Evolutionary conservation across 2,888 invertebrate genomes (phyloP).

Genomic region (Leuctra nigra): DNA sequence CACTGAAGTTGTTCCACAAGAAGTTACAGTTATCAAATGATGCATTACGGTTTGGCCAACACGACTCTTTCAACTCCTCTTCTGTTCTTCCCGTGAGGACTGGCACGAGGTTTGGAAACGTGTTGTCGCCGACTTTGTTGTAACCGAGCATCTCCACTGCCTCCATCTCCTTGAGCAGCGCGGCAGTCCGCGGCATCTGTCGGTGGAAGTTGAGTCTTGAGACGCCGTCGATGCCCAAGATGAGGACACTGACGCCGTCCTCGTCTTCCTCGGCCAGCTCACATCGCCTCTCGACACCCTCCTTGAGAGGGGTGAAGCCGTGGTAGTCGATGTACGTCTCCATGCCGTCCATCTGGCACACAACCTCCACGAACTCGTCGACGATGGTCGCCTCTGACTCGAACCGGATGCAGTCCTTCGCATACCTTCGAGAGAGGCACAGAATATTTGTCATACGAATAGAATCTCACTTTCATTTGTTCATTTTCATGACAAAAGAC

Average conservation of each 20-base stretch:
- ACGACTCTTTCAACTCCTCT: conserved; percentile 54
- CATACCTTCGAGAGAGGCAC: too few species aligned
- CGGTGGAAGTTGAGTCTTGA: conserved; percentile 80
- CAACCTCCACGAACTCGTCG: conserved; percentile 62
- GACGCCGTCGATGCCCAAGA: conserved; percentile 79
- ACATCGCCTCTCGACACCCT: conserved; percentile 18
- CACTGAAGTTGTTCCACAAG: conserved; percentile 74
- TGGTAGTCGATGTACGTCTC: conserved; percentile 62
- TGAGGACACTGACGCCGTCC: conserved; percentile 53
- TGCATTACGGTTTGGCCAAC: conserved; percentile 51
- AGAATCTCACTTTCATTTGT: too few species aligned
- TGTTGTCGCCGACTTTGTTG: conserved; percentile 92
- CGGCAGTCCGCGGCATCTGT: conserved; percentile 68
- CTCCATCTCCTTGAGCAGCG: conserved; percentile 52
- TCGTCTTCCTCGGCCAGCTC: background rate
- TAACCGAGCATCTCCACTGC: conserved; percentile 79
- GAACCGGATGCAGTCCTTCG: conserved; percentile 46
- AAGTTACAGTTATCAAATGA: conserved; percentile 75
- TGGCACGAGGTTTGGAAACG: conserved; percentile 83
- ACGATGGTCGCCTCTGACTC: conserved; percentile 41
- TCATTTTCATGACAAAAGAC: too few species aligned
- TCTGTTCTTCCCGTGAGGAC: conserved; percentile 65
- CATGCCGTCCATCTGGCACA: conserved; percentile 47
- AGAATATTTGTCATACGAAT: too few species aligned
- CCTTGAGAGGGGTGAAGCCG: conserved; percentile 47